Percentiles rank a stretch among this genome's conserved stretches.
Evolutionary conservation across 1,140 invertebrate genomes (phyloP).

Genomic region (Episyrphus balteatus): DNA sequence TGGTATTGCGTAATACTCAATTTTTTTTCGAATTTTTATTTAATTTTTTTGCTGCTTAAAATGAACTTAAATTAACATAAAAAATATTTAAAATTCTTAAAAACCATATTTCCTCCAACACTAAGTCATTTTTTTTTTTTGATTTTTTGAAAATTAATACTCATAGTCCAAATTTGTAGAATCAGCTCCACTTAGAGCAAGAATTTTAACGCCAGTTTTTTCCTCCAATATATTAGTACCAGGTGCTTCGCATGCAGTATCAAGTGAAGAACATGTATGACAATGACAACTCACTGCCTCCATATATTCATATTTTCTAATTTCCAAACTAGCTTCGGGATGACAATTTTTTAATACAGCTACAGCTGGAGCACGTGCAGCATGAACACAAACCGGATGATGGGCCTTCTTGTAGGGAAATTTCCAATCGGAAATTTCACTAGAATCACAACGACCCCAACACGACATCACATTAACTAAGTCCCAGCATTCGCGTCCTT

Average conservation of each 20-base stretch:
- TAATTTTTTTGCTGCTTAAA: too few relatives aligned
- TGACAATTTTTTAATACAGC: constrained; percentile 53
- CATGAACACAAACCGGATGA: constrained; percentile 75
- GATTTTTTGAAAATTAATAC: too few relatives aligned
- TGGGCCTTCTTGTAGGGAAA: constrained; percentile 74
- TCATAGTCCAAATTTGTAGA: constrained; percentile 26
- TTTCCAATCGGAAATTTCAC: constrained; percentile 75
- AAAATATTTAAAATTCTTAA: too few relatives aligned
- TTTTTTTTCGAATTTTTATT: too few relatives aligned
- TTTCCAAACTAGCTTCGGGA: constrained; percentile 43
- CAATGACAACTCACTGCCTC: constrained; percentile 53
- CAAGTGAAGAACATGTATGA: constrained; percentile 34
- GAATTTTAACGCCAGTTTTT: constrained; percentile 12
- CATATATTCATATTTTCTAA: constrained; percentile 48
- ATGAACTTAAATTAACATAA: too few relatives aligned
- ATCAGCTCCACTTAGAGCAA: constrained; percentile 20
- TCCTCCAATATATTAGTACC: constrained; percentile 22
- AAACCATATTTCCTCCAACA: too few relatives aligned
- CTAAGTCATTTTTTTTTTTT: too few relatives aligned
- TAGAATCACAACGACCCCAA: constrained; percentile 73
- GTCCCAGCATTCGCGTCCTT: background rate
- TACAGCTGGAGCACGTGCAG: constrained; percentile 42
- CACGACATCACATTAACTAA: constrained; percentile 53
- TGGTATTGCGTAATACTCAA: too few relatives aligned
- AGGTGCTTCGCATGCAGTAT: constrained; percentile 34